These are phyloP conservation scores for Campoplex capitator DNA, from an alignment of 2,888 invertebrate genomes.

Conservation along the genomic window DNA sequence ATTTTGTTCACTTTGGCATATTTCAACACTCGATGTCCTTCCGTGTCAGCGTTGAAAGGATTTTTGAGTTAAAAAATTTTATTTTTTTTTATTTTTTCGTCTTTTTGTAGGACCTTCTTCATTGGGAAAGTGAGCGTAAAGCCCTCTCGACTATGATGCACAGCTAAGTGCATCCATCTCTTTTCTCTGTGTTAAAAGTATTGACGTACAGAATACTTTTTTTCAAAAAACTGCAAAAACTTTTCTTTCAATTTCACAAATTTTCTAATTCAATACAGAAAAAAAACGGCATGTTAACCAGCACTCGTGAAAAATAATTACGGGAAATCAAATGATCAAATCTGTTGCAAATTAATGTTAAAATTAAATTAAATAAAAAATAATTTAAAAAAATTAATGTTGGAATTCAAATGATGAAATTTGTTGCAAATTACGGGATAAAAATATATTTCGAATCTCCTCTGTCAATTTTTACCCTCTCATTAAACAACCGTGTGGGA, in stretches of 20 bases:
- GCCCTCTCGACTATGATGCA: not conserved
- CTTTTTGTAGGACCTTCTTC: not conserved
- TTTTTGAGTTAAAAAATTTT: not conserved
- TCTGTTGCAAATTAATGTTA: too few species aligned
- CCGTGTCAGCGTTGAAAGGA: constrained; percentile 31
- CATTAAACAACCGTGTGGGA: not conserved
- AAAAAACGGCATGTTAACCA: not conserved
- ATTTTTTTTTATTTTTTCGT: constrained; percentile 3
- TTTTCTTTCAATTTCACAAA: not conserved
- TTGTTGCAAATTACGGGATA: not conserved
- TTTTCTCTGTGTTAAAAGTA: not conserved
- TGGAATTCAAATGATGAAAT: too few species aligned
- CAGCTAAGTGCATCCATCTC: not conserved
- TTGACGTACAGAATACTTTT: not conserved
- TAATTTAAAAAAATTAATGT: too few species aligned
- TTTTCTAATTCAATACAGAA: not conserved
- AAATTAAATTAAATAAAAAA: too few species aligned
- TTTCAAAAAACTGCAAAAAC: not conserved
- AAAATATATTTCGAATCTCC: not conserved
- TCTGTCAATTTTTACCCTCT: not conserved
- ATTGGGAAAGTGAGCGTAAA: not conserved
- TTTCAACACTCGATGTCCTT: constrained; percentile 38
- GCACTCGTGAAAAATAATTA: too few species aligned
- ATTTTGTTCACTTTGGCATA: constrained; percentile 11
- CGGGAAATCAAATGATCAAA: too few species aligned